Evolutionary conservation across 2,797 vertebrate species (phyloP).

Genomic region (Varecia variegata): DNA sequence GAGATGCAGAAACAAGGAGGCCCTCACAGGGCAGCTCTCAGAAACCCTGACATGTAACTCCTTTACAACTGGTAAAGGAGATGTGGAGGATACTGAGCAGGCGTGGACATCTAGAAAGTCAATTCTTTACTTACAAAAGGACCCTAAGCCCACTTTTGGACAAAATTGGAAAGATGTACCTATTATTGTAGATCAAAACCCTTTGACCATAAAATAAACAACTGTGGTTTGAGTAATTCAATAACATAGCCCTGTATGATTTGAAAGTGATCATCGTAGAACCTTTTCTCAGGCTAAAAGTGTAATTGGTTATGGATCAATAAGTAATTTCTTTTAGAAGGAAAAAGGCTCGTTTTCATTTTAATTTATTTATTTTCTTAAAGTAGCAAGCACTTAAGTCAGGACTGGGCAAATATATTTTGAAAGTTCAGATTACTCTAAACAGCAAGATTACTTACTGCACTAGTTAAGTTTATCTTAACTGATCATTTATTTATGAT

Average conservation of each 20-base stretch:
- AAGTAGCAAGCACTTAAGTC: constrained; percentile 76
- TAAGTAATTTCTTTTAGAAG: constrained; percentile 81
- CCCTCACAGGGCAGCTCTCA: not conserved
- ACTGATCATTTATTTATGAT: constrained; percentile 82
- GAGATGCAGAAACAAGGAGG: not conserved
- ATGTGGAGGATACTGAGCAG: rapidly evolving
- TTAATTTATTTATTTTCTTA: constrained; percentile 54
- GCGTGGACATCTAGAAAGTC: not conserved
- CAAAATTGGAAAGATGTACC: not conserved
- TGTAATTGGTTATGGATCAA: constrained; percentile 82
- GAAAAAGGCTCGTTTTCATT: constrained; percentile 50
- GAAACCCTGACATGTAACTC: not conserved
- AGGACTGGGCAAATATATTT: constrained; percentile 74
- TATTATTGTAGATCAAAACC: not conserved
- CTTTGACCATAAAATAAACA: constrained; percentile 33
- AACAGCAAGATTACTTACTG: constrained; percentile 73
- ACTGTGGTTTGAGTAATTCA: constrained; percentile 65
- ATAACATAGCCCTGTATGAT: not conserved
- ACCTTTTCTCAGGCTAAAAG: constrained; percentile 76
- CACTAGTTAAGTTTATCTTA: constrained; percentile 75
- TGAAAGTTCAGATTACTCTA: constrained; percentile 75
- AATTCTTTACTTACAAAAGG: not conserved
- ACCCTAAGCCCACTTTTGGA: not conserved
- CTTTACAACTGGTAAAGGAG: not conserved
- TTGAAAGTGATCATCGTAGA: constrained; percentile 73